These are phyloP conservation scores for Phymanthus crucifer DNA, from an alignment of 92 coral and sea anemone genomes.

Conservation along the genomic window DNA sequence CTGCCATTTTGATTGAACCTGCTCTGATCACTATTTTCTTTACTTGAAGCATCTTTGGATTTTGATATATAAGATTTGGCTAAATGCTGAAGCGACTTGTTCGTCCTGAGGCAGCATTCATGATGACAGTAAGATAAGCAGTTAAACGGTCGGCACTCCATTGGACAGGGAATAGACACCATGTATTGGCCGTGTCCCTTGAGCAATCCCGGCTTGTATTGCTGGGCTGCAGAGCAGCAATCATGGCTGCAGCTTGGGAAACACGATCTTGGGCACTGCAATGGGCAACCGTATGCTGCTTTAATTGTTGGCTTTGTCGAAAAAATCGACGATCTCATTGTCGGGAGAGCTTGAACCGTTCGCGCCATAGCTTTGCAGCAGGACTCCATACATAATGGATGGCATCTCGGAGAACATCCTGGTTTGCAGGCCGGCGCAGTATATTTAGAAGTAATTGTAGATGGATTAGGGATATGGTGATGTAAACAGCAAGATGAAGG, in stretches of 20 bases:
- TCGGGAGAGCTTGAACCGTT: background rate
- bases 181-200: constrained; percentile 26
- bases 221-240: constrained; percentile 58
- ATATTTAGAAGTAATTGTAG: constrained; percentile 9
- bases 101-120: constrained; percentile 71
- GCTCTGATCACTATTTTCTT: background rate
- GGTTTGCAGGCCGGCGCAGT: constrained; percentile 15
- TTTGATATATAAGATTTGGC: background rate
- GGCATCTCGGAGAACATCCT: constrained; percentile 16
- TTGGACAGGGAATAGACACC: constrained; percentile 59
- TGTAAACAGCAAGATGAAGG: constrained; percentile 48
- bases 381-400: constrained; percentile 13
- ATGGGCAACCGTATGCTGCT: constrained; percentile 37
- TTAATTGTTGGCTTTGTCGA: background rate
- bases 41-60: background rate
- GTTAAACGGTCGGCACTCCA: constrained; percentile 76
- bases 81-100: background rate
- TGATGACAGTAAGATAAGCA: constrained; percentile 85
- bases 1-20: background rate
- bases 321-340: background rate
- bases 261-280: constrained; percentile 64
- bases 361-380: constrained; percentile 18
- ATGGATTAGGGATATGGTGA: background rate
- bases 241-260: constrained; percentile 65
- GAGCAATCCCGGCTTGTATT: background rate